Evolutionary conservation across 2,113 vertebrate species (phyloP).

Genomic region (Equus przewalskii): DNA sequence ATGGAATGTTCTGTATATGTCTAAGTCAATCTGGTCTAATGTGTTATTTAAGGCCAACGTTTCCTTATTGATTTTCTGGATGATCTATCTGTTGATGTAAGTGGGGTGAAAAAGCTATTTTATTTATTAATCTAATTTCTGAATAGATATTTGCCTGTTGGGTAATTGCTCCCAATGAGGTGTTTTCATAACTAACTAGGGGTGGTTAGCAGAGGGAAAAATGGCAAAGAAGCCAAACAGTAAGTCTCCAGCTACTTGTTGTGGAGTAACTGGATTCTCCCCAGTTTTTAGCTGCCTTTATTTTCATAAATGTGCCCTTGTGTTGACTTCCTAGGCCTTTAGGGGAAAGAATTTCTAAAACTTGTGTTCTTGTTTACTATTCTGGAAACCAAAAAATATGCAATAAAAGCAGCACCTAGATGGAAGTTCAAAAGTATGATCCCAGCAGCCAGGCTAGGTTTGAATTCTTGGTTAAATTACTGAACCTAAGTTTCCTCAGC

Average conservation of each 20-base stretch:
- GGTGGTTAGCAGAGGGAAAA: not conserved
- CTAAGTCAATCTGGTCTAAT: too few species aligned
- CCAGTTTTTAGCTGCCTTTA: not conserved
- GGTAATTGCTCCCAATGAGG: not conserved
- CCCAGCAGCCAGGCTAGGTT: not conserved
- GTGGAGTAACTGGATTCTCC: not conserved
- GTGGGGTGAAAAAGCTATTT: not conserved
- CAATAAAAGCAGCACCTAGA: not conserved
- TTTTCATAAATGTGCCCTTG: not conserved
- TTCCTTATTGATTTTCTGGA: too few species aligned
- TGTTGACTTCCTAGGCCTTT: not conserved
- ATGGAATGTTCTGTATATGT: too few species aligned
- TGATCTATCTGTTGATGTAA: too few species aligned
- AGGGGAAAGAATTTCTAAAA: not conserved
- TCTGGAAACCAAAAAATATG: not conserved
- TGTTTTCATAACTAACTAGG: constrained; percentile 13
- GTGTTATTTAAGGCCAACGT: too few species aligned
- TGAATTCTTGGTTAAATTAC: not conserved
- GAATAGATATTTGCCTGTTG: constrained; percentile 18
- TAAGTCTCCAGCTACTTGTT: not conserved
- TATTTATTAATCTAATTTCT: constrained; percentile 24
- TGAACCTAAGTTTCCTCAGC: not conserved
- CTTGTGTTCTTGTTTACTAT: constrained; percentile 23
- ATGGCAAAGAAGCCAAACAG: not conserved
- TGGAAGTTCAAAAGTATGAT: not conserved